Conservation (phyloP, 2,113 vertebrate genomes). For the Butorides virescens region DNA sequence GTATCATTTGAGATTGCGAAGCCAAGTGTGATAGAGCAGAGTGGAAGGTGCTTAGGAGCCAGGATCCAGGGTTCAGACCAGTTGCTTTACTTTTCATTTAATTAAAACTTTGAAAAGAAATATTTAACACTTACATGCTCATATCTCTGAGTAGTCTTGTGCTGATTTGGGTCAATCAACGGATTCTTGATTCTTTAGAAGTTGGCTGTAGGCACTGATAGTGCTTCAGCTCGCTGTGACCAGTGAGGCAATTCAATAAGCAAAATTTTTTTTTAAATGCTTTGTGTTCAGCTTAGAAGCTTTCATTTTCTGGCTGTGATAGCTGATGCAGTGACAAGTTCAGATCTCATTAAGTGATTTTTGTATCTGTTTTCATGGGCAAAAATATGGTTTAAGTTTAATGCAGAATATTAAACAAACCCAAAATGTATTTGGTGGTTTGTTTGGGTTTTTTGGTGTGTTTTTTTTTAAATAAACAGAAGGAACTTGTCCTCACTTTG, state of each 20-base stretch:
- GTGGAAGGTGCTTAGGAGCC: not conserved
- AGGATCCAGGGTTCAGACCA: not conserved
- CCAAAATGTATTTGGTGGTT: not conserved
- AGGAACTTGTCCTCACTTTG: not conserved
- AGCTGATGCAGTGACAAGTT: not conserved
- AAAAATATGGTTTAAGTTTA: not conserved
- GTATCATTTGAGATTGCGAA: not conserved
- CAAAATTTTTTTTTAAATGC: not conserved
- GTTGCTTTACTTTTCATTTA: not conserved
- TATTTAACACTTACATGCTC: not conserved
- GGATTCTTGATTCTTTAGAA: not conserved
- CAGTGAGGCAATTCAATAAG: not conserved
- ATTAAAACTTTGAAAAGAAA: not conserved
- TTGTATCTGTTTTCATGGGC: not conserved
- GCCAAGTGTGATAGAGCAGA: not conserved
- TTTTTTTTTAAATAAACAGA: too few species aligned
- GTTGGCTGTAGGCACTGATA: not conserved
- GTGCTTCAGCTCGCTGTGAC: not conserved
- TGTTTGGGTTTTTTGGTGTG: too few species aligned
- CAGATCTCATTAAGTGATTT: not conserved
- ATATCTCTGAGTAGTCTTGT: not conserved
- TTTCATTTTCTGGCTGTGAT: not conserved
- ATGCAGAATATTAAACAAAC: not conserved
- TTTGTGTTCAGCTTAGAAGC: not conserved
- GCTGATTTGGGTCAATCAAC: not conserved